Conservation (phyloP, 35 echinoderm and acorn worm genomes). For the Eucidaris tribuloides region DNA sequence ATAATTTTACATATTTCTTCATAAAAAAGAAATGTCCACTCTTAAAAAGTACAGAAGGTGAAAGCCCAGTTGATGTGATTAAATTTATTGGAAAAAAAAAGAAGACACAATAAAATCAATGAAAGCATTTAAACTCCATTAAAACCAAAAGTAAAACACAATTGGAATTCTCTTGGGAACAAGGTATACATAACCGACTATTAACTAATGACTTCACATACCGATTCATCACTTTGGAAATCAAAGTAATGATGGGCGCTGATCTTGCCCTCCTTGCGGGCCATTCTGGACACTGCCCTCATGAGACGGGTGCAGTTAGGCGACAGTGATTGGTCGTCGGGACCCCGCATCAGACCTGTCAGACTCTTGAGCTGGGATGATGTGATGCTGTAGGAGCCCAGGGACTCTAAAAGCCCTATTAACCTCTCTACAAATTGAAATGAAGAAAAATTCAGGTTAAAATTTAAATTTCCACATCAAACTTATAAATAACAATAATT, state of each 20-base stretch:
- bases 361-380: constrained; percentile 86
- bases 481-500: too few relatives aligned
- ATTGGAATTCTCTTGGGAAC: neutral
- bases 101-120: too few relatives aligned
- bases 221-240: constrained; percentile 79
- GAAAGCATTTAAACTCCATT: too few relatives aligned
- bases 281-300: constrained; percentile 83
- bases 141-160: too few relatives aligned
- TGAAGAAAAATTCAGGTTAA: too few relatives aligned
- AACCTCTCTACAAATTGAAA: constrained; percentile 97
- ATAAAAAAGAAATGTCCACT: too few relatives aligned
- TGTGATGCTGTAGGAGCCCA: constrained; percentile 89
- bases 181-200: neutral
- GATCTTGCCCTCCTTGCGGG: constrained; percentile 76
- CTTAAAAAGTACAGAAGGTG: too few relatives aligned
- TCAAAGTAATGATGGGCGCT: constrained; percentile 98
- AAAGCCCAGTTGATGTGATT: too few relatives aligned
- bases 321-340: constrained; percentile 75
- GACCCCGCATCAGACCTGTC: constrained; percentile 83
- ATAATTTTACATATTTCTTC: too few relatives aligned
- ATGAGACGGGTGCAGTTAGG: constrained; percentile 68
- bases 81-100: too few relatives aligned
- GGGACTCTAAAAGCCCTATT: constrained; percentile 61
- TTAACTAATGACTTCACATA: constrained; percentile 19
- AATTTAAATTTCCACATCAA: too few relatives aligned